Base-by-base conservation (phyloP, 2,113 vertebrate species). In the Xenopus borealis region DNA sequence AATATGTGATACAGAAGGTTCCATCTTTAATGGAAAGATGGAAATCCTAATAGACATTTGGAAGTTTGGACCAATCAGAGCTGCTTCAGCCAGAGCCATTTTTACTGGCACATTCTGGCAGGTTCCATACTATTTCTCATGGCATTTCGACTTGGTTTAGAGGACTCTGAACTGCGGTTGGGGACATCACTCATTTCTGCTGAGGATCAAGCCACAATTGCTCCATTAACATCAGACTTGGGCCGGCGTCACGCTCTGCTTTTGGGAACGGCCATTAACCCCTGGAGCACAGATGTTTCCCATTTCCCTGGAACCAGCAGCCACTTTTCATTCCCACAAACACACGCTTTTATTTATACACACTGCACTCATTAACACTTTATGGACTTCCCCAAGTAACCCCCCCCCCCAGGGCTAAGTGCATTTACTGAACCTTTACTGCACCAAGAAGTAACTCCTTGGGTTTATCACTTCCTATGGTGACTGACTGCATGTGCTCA, bases 281-380 rank as follows among this genome's bases (percentile, higher is more conserved):
- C 72, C 66, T 75, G 66, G 57, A 62, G 27, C 72, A 75, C 73
- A 75, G 73, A 45, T 75, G 73, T 13, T 69, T 75, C 59, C 73
- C 52, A 75, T 75, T 75, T 69, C 19, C 45, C 4, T 11, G 18
- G 44, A 4, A 44, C 5, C 58, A 69, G 18, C 47, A 12, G 45
- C 66, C 66, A 66, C 55, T 66, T 30, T 12, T 47, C 64, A 40
- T 33, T 75, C 66, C 66, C 33, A 40, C 33, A 75, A 69, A 75
- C 14, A 63, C 57, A 75, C 66, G 69, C 14, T 53, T 69, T 53
- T 27, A 63, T 59, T 46, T 19, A 3, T 46, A 66, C 44, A 33
- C n/a, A 23, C n/a, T 69, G 18, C 9, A 13, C 17, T 52, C n/a
- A 59, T 23, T 68, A 62, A 66, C 40, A 10, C 19, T 44, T 23